Base-by-base conservation (phyloP, 23 tunicate species). In the Diplosoma virens region DNA sequence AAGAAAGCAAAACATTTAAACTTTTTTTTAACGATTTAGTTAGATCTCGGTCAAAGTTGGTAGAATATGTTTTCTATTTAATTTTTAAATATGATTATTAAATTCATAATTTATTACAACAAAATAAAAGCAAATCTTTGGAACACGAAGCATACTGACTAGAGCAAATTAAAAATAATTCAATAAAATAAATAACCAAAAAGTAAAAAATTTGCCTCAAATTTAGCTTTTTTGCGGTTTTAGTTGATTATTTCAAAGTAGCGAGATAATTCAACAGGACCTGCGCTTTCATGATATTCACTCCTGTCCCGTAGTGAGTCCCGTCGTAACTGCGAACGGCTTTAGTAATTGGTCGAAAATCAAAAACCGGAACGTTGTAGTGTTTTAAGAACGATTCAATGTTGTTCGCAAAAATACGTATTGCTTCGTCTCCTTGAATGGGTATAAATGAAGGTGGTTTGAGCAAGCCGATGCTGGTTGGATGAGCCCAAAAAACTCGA, bases 301-400 rank as follows among this genome's bases (percentile, higher is more conserved):
- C 93, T n/a, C 81, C 93, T 3, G 59, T 30, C 1, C 93, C 93
- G 67, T 79, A 77, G 75, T 86, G 93, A 7, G 93, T 73, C 65
- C 93, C 93, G 71, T 86, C 93, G 48, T 71, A 80, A 35, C 93
- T 86, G 36, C 74, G 71, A 27, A 80, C 82, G 14, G 32, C 22
- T 36, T 67, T 59, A 2, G 85, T 72, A 7, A 86, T 45, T 36
- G 37, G 54, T 3, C 70, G 56, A 63, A 86, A 81, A 52, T 86
- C 85, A 5, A 77, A 32, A 31, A 30, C 32, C 4, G 73, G 47
- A 1, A 82, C 46, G 21, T 64, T 45, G 21, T 82, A 23, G 27
- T 34, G 31, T 1, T 80, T 55, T 18, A 68, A 67, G 27, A 46
- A 80, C 14, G 2, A n/a, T 53, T 33, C 32, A n/a, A 80, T 68